Base-by-base conservation (phyloP, 2,888 invertebrate genomes). In the Salticus scenicus region DNA sequence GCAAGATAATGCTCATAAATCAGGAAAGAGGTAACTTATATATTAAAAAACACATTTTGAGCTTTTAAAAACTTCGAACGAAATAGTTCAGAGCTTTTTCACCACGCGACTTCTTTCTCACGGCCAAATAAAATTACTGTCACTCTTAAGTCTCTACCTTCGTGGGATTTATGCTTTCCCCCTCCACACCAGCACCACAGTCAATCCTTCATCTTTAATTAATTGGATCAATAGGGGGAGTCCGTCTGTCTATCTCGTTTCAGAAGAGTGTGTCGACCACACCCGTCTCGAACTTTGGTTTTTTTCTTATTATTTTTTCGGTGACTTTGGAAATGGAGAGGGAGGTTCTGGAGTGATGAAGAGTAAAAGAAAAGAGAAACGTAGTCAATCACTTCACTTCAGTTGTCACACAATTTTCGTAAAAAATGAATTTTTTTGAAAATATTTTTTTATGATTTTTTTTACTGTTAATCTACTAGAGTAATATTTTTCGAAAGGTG, bases 191-290 rank as follows among this genome's bases (percentile, higher is more conserved):
- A n/a, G n/a, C n/a, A n/a, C n/a, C n/a, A n/a, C 72, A 79, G 47
- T 69, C 69, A 74, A 81, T 74, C 74, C 73, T 69, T 69, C 80
- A 69, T 81, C 67, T 37, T 81, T 81, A 81, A 81, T 81, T 81
- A 81, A 81, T 81, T 81, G 80, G 80, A 81, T 81, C 80, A 74
- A 74, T 81, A 74, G 73, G 27, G n/a, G 31, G 10, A 17, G 31
- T n/a, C 57, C 67, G 41, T 37, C 51, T 33, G 28, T 41, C 47
- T 30, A 47, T 64, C 42, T 63, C 47, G 41, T 63, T 41, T 63
- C 27, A 47, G 20, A 28, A 33, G 33, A 51, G 47, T 17, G 47
- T 17, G 47, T 63, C 30, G 71, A 42, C 78, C 78, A 78, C 78
- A 78, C 78, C 78, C 78, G 66, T 20, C 27, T 47, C 27, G 51